These are phyloP conservation scores for Hemicordylus capensis DNA, from an alignment of 2,113 vertebrate species.

Conservation along the genomic window DNA sequence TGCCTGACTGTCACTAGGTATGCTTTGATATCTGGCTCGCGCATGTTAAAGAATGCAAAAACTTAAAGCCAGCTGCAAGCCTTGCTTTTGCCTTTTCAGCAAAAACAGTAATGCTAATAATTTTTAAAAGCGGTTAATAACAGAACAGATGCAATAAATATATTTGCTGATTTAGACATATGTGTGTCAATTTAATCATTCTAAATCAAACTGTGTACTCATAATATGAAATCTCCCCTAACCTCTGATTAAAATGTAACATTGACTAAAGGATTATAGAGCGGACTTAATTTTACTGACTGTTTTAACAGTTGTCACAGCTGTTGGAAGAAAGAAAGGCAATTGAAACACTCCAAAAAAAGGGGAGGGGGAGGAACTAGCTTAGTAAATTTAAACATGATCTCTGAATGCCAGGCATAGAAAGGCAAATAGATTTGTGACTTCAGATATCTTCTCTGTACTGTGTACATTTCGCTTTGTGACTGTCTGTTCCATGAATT, in stretches of 20 bases:
- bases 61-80: conserved; percentile 69
- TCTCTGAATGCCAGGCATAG: conserved; percentile 51
- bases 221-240: conserved; percentile 75
- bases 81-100: conserved; percentile 59
- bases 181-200: conserved; percentile 80
- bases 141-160: conserved; percentile 76
- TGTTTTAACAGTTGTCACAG: conserved; percentile 89
- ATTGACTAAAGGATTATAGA: conserved; percentile 85
- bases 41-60: conserved; percentile 69
- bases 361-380: conserved; percentile 1
- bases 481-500: conserved; percentile 43
- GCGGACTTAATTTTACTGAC: conserved; percentile 86
- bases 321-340: conserved; percentile 82
- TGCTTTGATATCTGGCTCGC: conserved; percentile 75
- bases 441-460: conserved; percentile 31
- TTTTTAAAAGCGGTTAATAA: conserved; percentile 73
- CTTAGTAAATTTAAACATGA: conserved; percentile 66
- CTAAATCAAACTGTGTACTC: conserved; percentile 77
- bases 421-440: conserved; percentile 57
- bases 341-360: conserved; percentile 78
- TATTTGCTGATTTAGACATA: conserved; percentile 78
- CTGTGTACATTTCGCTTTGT: conserved; percentile 49
- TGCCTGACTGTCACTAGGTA: conserved; percentile 63
- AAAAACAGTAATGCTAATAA: conserved; percentile 63
- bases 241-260: conserved; percentile 87